A percentile compares a stretch with the other conserved stretches of the same genome.
These are phyloP conservation scores for Pyxicephalus adspersus DNA, from an alignment of 2,113 vertebrate species.

Conservation along the genomic window DNA sequence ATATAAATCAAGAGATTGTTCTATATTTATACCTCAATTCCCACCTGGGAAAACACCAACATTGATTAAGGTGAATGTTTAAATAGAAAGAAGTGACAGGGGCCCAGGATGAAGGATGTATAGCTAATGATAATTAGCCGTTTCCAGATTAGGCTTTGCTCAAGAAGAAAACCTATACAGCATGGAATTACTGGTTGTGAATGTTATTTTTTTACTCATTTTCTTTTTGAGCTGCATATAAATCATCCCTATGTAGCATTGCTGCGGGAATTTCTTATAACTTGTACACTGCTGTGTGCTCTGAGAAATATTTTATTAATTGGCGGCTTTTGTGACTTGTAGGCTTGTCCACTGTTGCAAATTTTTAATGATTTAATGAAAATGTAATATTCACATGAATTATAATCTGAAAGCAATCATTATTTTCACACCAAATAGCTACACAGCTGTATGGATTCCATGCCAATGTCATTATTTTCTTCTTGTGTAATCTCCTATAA, in stretches of 20 bases:
- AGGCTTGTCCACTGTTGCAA: background rate
- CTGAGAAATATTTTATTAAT: background rate
- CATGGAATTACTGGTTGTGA: background rate
- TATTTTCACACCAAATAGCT: background rate
- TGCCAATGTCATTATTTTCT: background rate
- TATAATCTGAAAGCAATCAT: slow-evolving; percentile 17
- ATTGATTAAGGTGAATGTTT: slow-evolving; percentile 26
- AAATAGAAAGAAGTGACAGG: slow-evolving; percentile 10
- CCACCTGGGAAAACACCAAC: slow-evolving; percentile 11
- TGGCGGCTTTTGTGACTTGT: slow-evolving; percentile 5
- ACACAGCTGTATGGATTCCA: background rate
- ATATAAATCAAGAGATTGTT: background rate
- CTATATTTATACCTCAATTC: background rate
- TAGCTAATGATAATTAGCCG: slow-evolving; percentile 1
- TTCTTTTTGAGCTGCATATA: background rate
- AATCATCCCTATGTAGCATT: background rate
- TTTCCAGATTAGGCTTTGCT: background rate
- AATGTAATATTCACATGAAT: background rate
- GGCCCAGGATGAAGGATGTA: background rate
- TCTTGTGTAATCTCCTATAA: background rate
- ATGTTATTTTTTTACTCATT: background rate
- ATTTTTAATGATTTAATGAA: background rate
- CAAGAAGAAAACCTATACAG: background rate
- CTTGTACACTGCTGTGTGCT: background rate
- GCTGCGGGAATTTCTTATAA: background rate